Base-by-base conservation (phyloP, 1,140 invertebrate species). In the Campodea augens region DNA sequence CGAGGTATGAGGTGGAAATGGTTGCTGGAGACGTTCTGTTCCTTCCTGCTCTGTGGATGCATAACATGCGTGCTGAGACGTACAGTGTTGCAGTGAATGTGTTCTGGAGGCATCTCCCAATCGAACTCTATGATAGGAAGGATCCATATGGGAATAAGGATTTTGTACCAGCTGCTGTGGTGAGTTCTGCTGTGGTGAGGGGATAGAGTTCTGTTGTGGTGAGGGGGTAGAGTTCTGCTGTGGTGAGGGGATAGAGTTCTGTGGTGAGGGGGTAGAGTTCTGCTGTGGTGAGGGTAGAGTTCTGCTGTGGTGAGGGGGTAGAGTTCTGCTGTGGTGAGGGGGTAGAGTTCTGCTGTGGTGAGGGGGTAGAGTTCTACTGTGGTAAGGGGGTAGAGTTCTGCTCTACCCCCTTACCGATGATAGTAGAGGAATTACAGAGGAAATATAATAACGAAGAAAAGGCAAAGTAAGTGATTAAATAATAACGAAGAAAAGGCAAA, bases 41-140 rank as follows among this genome's bases (percentile, higher is more conserved):
- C 49, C 74, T 77, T 45, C 74, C 74, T 19, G 68, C 70, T 18
- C 55, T 74, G n/a, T 75, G 72, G 73, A 72, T 73, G 49, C 73
- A 75, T 51, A 73, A 72, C 53, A 65, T 71, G 19, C 62, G 59
- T 19, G 62, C 69, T 13, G 25, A 65, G 15, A 62, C 68, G 10
- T 70, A 65, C 56, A 63, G 68, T 32, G 57, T 75, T 36, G 69
- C 70, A 10, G 66, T 74, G 0, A 74, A 75, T 57, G 63, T 73
- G 1, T 75, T 75, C 57, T 74, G 73, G 73, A 68, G 63, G 50
- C 64, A 72, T 52, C 54, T 72, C 40, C 52, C 60, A 5, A 44
- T 51, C 25, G 46, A 51, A 24, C 47, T 66, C 3, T 74, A 74
- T 54, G 68, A 73, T 49, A 65, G 62, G 44, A 68, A 67, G 48